Percentiles rank a stretch among this genome's conserved stretches.
phyloP scores from a whole-genome alignment of 2,797 vertebrate genomes.

The Etheostoma nigrum region DNA sequence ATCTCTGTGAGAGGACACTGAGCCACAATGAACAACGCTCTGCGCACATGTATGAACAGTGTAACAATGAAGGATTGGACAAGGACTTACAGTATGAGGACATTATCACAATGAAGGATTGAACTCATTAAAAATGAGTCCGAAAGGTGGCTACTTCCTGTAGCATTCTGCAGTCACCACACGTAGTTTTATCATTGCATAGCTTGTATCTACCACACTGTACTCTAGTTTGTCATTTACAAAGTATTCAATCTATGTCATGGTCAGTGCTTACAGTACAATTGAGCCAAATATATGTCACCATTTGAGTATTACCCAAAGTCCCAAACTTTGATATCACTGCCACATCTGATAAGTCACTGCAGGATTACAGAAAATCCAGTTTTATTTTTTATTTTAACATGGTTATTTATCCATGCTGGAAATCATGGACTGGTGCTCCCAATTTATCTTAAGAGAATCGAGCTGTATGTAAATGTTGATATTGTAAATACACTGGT shows the following conservation, averaged over 20 bases:
- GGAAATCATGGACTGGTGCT: conserved; percentile 90
- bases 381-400: conserved; percentile 25
- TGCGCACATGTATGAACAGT: conserved; percentile 43
- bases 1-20: conserved; percentile 30
- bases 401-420: conserved; percentile 82
- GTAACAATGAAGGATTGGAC: conserved; percentile 74
- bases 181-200: conserved; percentile 34
- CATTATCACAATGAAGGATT: conserved; percentile 81
- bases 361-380: conserved; percentile 41
- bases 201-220: conserved; percentile 43
- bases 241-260: conserved; percentile 58
- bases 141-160: conserved; percentile 42
- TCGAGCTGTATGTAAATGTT: conserved; percentile 84
- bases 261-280: conserved; percentile 49
- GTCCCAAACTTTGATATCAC: conserved; percentile 47
- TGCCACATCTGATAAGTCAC: conserved; percentile 57
- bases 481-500: conserved; percentile 92
- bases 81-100: conserved; percentile 34
- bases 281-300: conserved; percentile 68
- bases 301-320: conserved; percentile 78
- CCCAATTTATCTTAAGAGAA: conserved; percentile 70
- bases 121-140: conserved; percentile 56
- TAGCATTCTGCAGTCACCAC: conserved; percentile 42
- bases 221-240: conserved; percentile 39
- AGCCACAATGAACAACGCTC: conserved; percentile 57